Conservation (phyloP, 2,888 invertebrate species). For the Pterostichus niger region DNA sequence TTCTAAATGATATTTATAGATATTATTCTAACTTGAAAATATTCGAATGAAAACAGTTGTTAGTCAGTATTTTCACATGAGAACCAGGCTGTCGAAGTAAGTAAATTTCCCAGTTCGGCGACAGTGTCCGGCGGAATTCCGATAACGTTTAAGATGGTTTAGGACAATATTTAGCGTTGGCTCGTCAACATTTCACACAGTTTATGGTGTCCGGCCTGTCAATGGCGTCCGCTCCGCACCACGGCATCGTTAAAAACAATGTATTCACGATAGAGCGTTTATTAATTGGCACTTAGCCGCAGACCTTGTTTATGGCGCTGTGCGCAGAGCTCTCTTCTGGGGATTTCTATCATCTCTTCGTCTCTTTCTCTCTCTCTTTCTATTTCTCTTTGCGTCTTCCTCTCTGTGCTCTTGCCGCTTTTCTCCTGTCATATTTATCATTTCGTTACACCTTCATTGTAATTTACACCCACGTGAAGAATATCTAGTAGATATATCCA, state of each 20-base stretch:
- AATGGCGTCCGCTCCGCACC: constrained; percentile 35
- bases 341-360: constrained; percentile 35
- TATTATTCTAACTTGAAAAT: not conserved
- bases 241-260: constrained; percentile 64
- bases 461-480: constrained; percentile 65
- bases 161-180: constrained; percentile 52
- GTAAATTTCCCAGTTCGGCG: not conserved
- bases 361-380: constrained; percentile 30
- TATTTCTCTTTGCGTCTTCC: constrained; percentile 11
- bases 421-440: constrained; percentile 67
- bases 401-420: constrained; percentile 60
- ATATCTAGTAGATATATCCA: constrained; percentile 64
- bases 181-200: constrained; percentile 58
- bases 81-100: not conserved
- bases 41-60: not conserved
- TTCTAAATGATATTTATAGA: not conserved
- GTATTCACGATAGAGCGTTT: constrained; percentile 63
- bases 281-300: constrained; percentile 65
- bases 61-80: constrained; percentile 1
- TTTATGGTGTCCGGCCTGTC: constrained; percentile 60
- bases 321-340: constrained; percentile 18
- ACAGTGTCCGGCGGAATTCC: constrained; percentile 16
- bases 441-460: constrained; percentile 67
- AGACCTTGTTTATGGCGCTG: constrained; percentile 60
- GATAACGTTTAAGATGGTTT: constrained; percentile 29